A percentile compares a stretch with the other conserved stretches of the same genome.
These are phyloP conservation scores for Eupithecia exiguata DNA, from an alignment of 2,888 invertebrate species.

Conservation along the genomic window DNA sequence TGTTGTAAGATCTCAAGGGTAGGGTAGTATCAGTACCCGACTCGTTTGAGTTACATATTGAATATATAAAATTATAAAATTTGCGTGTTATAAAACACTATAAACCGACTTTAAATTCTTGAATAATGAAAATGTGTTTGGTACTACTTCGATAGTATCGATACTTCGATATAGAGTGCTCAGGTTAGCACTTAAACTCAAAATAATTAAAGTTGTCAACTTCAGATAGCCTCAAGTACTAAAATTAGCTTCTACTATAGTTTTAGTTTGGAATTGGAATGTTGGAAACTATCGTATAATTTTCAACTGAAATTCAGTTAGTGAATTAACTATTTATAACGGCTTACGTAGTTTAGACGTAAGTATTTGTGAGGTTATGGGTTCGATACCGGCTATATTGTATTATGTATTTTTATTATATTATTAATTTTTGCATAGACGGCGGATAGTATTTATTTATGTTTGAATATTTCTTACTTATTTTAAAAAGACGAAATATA, in stretches of 20 bases:
- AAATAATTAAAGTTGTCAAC: slow-evolving; percentile 13
- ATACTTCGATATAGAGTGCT: too few species aligned
- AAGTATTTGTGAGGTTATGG: background rate
- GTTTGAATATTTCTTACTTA: background rate
- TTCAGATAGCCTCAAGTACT: slow-evolving; percentile 19
- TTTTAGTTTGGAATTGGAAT: slow-evolving; percentile 19
- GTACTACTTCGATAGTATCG: too few species aligned
- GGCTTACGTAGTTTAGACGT: background rate
- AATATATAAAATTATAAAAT: too few species aligned
- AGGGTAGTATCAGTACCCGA: too few species aligned
- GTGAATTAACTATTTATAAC: background rate
- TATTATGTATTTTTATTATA: too few species aligned
- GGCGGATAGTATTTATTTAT: background rate
- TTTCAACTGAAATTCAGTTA: background rate
- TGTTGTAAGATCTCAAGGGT: too few species aligned
- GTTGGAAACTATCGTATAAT: slow-evolving; percentile 3
- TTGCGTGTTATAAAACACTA: too few species aligned
- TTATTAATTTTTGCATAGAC: background rate
- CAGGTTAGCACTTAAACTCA: background rate
- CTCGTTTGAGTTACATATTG: too few species aligned
- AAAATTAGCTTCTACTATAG: slow-evolving; percentile 25
- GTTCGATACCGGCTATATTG: too few species aligned
- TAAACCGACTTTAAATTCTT: too few species aligned
- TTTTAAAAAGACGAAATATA: background rate
- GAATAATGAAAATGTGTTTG: too few species aligned